Percentiles rank a stretch among this genome's conserved stretches.
Conservation (phyloP, 1,140 invertebrate species). For the Megalonaias nervosa region DNA sequence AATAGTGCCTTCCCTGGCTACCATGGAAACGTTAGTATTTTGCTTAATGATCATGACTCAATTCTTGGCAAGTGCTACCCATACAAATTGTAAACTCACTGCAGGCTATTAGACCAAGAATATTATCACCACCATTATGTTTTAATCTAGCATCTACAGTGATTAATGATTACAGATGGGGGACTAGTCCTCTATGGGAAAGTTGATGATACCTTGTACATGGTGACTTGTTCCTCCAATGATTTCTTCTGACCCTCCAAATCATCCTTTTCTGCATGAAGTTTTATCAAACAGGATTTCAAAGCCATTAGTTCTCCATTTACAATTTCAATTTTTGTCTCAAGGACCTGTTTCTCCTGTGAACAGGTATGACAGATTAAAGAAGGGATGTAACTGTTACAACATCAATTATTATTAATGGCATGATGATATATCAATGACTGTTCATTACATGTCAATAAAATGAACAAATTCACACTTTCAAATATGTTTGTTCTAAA, state of each 20-base stretch:
- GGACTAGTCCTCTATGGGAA: not conserved
- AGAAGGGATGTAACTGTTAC: too few relatives aligned
- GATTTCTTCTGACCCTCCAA: constrained; percentile 53
- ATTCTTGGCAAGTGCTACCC: too few relatives aligned
- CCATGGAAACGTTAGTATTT: too few relatives aligned
- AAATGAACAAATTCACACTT: too few relatives aligned
- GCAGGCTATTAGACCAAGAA: not conserved
- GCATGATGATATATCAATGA: too few relatives aligned
- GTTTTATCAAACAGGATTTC: constrained; percentile 42
- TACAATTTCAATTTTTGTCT: constrained; percentile 33
- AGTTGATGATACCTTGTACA: constrained; percentile 57
- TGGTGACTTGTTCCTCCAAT: constrained; percentile 58
- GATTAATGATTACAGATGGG: not conserved
- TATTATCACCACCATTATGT: not conserved
- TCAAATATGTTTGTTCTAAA: too few relatives aligned
- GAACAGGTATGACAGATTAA: not conserved
- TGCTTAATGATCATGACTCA: too few relatives aligned
- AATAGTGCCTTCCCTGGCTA: too few relatives aligned
- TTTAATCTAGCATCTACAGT: not conserved
- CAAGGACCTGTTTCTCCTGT: constrained; percentile 40
- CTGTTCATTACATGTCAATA: too few relatives aligned
- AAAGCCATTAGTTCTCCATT: constrained; percentile 41
- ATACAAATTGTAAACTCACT: too few relatives aligned
- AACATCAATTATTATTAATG: too few relatives aligned
- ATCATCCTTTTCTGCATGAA: constrained; percentile 61